These are phyloP conservation scores for Bradypus variegatus DNA, from an alignment of 2,797 vertebrate species.

Conservation along the genomic window DNA sequence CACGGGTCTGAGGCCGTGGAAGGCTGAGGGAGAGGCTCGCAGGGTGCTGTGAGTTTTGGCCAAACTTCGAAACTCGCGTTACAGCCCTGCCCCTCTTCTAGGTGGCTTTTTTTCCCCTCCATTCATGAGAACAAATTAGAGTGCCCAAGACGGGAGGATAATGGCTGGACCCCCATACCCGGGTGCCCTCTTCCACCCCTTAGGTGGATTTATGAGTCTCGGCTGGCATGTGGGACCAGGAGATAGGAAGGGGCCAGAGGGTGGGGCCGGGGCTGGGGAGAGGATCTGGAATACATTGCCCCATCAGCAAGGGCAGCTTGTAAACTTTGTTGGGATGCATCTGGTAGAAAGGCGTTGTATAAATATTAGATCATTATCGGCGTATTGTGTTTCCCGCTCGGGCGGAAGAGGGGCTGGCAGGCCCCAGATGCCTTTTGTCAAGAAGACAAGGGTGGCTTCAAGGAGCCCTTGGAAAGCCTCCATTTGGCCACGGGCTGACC, in stretches of 20 bases:
- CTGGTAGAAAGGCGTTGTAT: constrained; percentile 70
- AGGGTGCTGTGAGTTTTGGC: constrained; percentile 78
- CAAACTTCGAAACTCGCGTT: constrained; percentile 74
- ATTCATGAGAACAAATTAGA: constrained; percentile 56
- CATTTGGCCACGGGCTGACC: not conserved
- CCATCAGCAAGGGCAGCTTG: constrained; percentile 58
- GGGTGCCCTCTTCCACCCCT: not conserved
- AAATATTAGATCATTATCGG: constrained; percentile 69
- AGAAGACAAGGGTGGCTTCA: constrained; percentile 47
- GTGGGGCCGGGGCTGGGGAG: not conserved
- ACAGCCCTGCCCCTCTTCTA: constrained; percentile 70
- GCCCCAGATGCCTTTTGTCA: constrained; percentile 66
- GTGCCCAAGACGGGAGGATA: not conserved
- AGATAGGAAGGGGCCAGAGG: not conserved
- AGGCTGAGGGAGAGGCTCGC: constrained; percentile 71
- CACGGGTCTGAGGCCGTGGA: constrained; percentile 65
- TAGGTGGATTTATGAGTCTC: constrained; percentile 32
- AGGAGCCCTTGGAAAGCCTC: constrained; percentile 32
- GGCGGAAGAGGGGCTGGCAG: constrained; percentile 46
- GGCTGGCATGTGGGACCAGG: not conserved
- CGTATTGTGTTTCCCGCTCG: constrained; percentile 59
- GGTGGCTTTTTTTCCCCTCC: constrained; percentile 64
- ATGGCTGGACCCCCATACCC: not conserved
- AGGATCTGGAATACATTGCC: constrained; percentile 64
- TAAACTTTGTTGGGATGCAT: constrained; percentile 69